phyloP scores from a whole-genome alignment of 2,113 vertebrate genomes.

The Orientallactaga bullata region DNA sequence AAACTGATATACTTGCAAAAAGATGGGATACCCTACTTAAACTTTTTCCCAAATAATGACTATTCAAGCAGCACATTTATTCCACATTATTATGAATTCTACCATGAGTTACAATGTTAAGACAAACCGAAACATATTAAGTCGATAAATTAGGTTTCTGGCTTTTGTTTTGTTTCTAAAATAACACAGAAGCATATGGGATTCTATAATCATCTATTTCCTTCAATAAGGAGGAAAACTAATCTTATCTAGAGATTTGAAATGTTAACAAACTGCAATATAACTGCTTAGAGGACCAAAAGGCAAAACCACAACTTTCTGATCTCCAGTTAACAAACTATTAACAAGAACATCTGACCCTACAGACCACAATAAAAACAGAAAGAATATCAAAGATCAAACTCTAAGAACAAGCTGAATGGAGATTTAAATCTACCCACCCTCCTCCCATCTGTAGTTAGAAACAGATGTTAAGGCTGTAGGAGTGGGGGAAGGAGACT shows the following conservation, averaged over 20 bases:
- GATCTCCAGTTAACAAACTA: constrained; percentile 22
- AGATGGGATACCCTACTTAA: not conserved
- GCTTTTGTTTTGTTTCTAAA: not conserved
- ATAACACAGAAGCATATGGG: constrained; percentile 6
- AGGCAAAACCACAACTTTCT: not conserved
- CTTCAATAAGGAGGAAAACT: constrained; percentile 27
- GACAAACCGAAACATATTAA: not conserved
- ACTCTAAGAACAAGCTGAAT: constrained; percentile 36
- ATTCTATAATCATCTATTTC: constrained; percentile 19
- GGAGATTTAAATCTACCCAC: not conserved
- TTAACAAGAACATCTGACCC: constrained; percentile 65
- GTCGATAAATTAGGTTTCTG: constrained; percentile 1
- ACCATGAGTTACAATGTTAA: not conserved
- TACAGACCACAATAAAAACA: constrained; percentile 61
- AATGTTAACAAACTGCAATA: not conserved
- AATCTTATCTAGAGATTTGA: constrained; percentile 16
- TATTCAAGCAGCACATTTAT: not conserved
- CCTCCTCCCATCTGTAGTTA: not conserved
- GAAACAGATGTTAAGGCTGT: constrained; percentile 68
- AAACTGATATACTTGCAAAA: not conserved
- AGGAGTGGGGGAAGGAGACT: constrained; percentile 46
- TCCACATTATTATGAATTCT: not conserved
- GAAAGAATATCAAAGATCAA: constrained; percentile 63
- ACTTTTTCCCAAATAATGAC: not conserved
- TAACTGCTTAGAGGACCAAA: constrained; percentile 13